phyloP scores from a whole-genome alignment of 1,140 invertebrate species.

The Linepithema humile region DNA sequence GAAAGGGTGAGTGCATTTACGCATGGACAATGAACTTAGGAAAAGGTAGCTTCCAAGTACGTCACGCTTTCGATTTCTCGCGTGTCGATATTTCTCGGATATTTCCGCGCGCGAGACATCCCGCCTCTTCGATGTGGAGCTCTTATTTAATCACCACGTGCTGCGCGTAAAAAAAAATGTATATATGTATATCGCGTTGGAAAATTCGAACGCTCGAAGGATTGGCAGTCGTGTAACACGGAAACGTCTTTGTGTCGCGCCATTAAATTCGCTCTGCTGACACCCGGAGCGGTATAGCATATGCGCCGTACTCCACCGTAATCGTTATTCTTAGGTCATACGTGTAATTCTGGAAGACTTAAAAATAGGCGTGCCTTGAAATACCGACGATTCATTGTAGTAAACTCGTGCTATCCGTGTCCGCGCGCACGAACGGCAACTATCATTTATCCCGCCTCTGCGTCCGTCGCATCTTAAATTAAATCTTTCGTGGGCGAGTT shows the following conservation, averaged over 20 bases:
- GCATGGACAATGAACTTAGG: background rate
- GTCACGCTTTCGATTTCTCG: background rate
- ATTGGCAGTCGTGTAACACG: background rate
- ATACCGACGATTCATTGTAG: slow-evolving; percentile 44
- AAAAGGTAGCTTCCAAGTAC: background rate
- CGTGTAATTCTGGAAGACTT: slow-evolving; percentile 48
- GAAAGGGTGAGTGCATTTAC: slow-evolving; percentile 91
- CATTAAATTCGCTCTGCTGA: slow-evolving; percentile 23
- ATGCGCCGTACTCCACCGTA: slow-evolving; percentile 24
- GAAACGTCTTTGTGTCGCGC: slow-evolving; percentile 4
- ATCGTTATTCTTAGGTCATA: slow-evolving; percentile 57
- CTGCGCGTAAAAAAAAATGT: background rate
- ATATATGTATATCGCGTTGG: background rate
- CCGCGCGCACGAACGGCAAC: background rate
- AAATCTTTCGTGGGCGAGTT: background rate
- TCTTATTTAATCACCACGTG: background rate
- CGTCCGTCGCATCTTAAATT: background rate
- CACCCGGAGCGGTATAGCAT: slow-evolving; percentile 10
- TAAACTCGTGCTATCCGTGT: background rate
- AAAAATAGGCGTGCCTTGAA: slow-evolving; percentile 55
- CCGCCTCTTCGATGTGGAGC: background rate
- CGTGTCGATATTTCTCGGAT: background rate
- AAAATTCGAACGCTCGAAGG: background rate
- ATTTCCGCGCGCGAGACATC: background rate
- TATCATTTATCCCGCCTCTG: background rate